phyloP scores from a whole-genome alignment of 2,113 vertebrate genomes.

The Coreoperca whiteheadi region DNA sequence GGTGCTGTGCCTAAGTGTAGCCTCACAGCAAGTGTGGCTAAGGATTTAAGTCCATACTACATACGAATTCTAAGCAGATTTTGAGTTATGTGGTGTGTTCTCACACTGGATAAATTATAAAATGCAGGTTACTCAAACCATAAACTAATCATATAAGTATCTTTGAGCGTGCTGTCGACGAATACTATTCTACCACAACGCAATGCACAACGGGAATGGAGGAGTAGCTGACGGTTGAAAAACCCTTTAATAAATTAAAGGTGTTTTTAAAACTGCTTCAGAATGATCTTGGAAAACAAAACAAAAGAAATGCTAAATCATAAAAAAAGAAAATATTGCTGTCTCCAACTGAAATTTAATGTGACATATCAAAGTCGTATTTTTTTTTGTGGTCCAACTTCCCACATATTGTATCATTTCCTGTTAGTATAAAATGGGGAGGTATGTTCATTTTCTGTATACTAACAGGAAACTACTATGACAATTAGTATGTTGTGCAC shows the following conservation, averaged over 20 bases:
- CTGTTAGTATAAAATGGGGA: too few species aligned
- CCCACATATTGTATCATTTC: background rate
- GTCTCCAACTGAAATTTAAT: background rate
- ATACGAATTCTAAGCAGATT: background rate
- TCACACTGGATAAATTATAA: background rate
- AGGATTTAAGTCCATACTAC: background rate
- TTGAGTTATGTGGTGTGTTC: background rate
- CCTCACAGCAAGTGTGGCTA: background rate
- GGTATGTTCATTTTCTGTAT: background rate
- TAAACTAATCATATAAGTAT: background rate
- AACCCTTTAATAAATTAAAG: background rate
- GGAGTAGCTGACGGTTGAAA: background rate
- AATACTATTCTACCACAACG: background rate
- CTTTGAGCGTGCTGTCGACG: background rate
- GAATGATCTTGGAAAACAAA: background rate
- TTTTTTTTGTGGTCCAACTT: background rate
- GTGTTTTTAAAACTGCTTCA: background rate
- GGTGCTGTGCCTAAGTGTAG: background rate
- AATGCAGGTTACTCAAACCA: background rate
- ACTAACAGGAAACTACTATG: background rate
- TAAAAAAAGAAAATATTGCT: too few species aligned
- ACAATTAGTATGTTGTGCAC: background rate
- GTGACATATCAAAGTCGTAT: background rate
- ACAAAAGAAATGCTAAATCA: background rate
- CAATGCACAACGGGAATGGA: background rate